phyloP scores from a whole-genome alignment of 2,888 invertebrate genomes.

The Eupithecia tripunctaria region DNA sequence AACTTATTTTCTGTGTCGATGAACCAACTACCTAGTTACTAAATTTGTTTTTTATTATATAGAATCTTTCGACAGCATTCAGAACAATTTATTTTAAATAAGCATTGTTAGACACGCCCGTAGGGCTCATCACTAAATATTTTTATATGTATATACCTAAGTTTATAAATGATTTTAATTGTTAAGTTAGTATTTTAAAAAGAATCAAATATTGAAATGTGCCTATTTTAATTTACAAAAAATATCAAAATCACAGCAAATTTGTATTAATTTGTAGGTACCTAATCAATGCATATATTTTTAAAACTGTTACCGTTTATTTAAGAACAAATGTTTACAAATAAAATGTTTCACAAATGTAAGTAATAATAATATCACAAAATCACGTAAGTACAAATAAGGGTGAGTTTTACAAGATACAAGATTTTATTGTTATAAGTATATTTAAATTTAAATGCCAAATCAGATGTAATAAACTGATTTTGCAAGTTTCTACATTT shows the following conservation, averaged over 20 bases:
- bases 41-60: not conserved
- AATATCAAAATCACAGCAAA: not conserved
- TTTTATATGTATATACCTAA: not conserved
- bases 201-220: not conserved
- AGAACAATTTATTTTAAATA: not conserved
- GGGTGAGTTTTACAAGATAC: too few relatives aligned
- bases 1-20: not conserved
- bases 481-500: not conserved
- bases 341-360: constrained; percentile 15
- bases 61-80: not conserved
- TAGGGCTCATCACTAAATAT: not conserved
- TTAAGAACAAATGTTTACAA: constrained; percentile 20
- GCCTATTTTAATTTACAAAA: not conserved
- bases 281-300: not conserved
- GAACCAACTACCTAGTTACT: not conserved
- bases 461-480: too few relatives aligned
- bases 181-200: constrained; percentile 1
- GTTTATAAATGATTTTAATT: not conserved
- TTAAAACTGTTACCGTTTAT: constrained; percentile 22
- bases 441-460: too few relatives aligned
- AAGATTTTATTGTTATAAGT: too few relatives aligned
- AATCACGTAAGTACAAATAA: not conserved
- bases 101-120: not conserved
- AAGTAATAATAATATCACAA: not conserved
- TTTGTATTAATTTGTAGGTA: not conserved